A percentile compares a stretch with the other conserved stretches of the same genome.
These are phyloP conservation scores for Saccostrea cuccullata DNA, from an alignment of 1,140 invertebrate genomes.

Conservation along the genomic window DNA sequence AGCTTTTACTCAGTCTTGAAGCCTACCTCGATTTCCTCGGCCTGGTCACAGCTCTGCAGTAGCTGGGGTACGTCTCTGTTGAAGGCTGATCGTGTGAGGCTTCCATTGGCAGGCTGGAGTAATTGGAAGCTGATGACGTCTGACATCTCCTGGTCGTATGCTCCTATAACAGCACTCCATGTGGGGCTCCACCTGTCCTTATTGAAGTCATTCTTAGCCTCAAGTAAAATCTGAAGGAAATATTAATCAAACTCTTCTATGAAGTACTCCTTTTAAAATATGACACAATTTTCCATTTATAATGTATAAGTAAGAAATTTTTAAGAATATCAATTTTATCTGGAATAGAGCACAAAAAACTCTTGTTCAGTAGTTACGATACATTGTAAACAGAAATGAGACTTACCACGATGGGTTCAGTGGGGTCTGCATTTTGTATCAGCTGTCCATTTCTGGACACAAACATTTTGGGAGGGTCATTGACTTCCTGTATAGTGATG, in stretches of 20 bases:
- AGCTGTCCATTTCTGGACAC: conserved; percentile 45
- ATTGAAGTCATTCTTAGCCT: conserved; percentile 46
- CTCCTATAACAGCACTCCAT: conserved; percentile 13
- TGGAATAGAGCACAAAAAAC: not conserved
- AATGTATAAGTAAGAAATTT: not conserved
- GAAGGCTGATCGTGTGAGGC: not conserved
- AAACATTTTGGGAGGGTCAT: conserved; percentile 52
- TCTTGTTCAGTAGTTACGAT: not conserved
- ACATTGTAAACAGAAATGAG: not conserved
- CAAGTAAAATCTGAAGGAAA: conserved; percentile 36
- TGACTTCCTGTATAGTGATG: conserved; percentile 44
- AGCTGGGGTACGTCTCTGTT: not conserved
- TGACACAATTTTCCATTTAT: not conserved
- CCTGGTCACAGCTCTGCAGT: conserved; percentile 1
- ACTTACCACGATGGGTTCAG: conserved; percentile 53
- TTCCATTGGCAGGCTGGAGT: not conserved
- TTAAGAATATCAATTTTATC: not conserved
- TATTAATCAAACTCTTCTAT: not conserved
- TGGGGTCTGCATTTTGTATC: conserved; percentile 44
- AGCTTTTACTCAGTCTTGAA: not conserved
- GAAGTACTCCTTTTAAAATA: not conserved
- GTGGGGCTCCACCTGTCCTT: conserved; percentile 38
- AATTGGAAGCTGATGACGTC: not conserved
- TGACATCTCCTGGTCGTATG: not conserved
- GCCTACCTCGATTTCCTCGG: not conserved